Percentiles rank a stretch among this genome's conserved stretches.
phyloP scores from a whole-genome alignment of 2,113 vertebrate genomes.

The Apus apus region DNA sequence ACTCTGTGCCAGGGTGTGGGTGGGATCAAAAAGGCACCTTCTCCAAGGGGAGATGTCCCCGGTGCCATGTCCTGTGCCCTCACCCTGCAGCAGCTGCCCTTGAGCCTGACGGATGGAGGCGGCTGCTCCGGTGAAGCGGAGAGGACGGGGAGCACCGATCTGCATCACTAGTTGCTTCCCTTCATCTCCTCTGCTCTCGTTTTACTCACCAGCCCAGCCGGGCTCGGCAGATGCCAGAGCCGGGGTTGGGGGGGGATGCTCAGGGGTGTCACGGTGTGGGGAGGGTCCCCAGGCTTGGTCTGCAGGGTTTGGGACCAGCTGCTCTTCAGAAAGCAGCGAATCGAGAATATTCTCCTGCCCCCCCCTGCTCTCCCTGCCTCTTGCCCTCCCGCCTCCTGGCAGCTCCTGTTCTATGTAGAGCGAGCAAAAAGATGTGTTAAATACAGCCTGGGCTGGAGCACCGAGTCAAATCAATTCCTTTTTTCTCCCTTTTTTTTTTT shows the following conservation, averaged over 20 bases:
- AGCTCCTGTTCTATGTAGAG: constrained; percentile 8
- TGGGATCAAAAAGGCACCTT: background rate
- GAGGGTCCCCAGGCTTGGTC: background rate
- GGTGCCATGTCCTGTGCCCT: rapidly evolving
- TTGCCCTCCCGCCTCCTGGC: background rate
- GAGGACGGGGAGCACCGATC: background rate
- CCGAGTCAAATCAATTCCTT: constrained; percentile 61
- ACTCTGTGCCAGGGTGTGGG: rapidly evolving
- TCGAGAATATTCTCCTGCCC: background rate
- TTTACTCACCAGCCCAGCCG: rapidly evolving
- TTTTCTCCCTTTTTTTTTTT: no score
- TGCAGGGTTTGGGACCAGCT: background rate
- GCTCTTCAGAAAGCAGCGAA: background rate
- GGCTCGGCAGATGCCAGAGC: rapidly evolving
- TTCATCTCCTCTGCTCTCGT: rapidly evolving
- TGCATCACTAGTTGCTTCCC: background rate
- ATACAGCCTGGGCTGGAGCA: constrained; percentile 14
- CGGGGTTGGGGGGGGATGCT: background rate
- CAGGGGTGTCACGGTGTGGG: background rate
- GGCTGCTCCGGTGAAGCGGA: background rate
- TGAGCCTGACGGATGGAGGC: background rate
- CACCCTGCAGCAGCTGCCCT: background rate
- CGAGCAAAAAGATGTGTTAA: constrained; percentile 24
- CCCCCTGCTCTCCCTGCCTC: background rate
- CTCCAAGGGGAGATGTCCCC: background rate